These are phyloP conservation scores for Apis cerana DNA, from an alignment of 1,140 invertebrate species.

Conservation along the genomic window DNA sequence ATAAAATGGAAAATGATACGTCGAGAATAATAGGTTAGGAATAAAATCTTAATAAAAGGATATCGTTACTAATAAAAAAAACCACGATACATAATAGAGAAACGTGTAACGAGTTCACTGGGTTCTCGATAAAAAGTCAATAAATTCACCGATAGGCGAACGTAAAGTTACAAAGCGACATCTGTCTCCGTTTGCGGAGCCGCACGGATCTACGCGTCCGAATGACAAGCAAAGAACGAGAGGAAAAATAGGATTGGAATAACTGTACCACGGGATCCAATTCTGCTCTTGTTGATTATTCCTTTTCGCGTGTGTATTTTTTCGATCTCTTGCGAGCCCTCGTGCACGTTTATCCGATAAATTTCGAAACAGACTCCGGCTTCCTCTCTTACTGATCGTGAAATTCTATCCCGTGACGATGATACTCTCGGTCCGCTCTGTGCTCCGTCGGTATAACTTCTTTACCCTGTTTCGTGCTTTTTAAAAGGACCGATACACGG, in stretches of 20 bases:
- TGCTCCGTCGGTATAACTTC: neutral
- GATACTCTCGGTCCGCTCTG: conserved; percentile 10
- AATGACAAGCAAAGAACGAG: conserved; percentile 10
- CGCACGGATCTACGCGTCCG: neutral
- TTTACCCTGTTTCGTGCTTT: neutral
- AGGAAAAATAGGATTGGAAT: conserved; percentile 11
- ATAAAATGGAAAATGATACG: too few species aligned
- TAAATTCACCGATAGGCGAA: conserved; percentile 31
- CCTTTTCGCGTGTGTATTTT: conserved; percentile 6
- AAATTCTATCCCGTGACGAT: conserved; percentile 42
- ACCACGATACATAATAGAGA: conserved; percentile 21
- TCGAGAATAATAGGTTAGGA: too few species aligned
- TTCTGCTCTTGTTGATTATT: conserved; percentile 29
- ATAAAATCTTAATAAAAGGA: neutral
- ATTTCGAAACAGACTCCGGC: conserved; percentile 42
- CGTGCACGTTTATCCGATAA: conserved; percentile 30
- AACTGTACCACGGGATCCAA: conserved; percentile 14
- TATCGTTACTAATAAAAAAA: conserved; percentile 11
- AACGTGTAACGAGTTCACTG: neutral
- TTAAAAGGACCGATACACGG: neutral
- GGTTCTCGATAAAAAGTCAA: conserved; percentile 30
- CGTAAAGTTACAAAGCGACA: conserved; percentile 28
- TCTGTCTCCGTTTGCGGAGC: conserved; percentile 25
- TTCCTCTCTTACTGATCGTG: conserved; percentile 13
- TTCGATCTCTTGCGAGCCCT: neutral